Conservation (phyloP, 1,140 invertebrate genomes). For the Leptonema lineaticorne region DNA sequence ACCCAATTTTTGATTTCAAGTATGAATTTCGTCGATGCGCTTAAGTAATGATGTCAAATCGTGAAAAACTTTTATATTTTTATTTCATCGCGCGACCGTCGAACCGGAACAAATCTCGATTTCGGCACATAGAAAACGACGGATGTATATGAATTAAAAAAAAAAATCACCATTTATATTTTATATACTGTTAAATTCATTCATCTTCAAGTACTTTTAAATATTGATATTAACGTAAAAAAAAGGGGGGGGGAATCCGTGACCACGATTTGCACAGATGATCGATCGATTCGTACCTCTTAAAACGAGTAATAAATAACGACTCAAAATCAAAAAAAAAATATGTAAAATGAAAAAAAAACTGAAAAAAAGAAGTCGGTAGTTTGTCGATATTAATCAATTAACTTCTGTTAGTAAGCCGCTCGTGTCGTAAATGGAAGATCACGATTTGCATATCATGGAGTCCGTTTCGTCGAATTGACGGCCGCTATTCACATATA, state of each 20-base stretch:
- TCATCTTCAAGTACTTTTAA: not conserved
- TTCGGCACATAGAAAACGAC: no score
- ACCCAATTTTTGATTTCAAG: no score
- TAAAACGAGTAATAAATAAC: no score
- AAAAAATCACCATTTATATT: no score
- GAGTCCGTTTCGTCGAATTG: not conserved
- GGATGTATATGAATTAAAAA: not conserved
- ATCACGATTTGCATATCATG: constrained; percentile 14
- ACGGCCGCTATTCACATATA: not conserved
- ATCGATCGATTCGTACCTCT: constrained; percentile 1
- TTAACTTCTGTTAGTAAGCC: constrained; percentile 8
- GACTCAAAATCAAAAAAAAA: no score
- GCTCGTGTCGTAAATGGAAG: not conserved
- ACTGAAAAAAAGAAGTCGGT: not conserved
- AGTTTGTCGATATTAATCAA: constrained; percentile 19
- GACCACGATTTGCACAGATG: constrained; percentile 15
- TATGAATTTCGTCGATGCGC: not conserved
- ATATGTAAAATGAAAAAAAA: not conserved
- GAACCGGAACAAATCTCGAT: not conserved
- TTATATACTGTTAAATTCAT: no score
- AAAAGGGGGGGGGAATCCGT: not conserved
- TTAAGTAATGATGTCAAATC: constrained; percentile 8
- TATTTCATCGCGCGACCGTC: no score
- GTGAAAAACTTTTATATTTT: no score
- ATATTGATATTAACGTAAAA: not conserved